Evolutionary conservation across 92 coral and sea anemone genomes (phyloP).

Genomic region (Phenganax marumi): DNA sequence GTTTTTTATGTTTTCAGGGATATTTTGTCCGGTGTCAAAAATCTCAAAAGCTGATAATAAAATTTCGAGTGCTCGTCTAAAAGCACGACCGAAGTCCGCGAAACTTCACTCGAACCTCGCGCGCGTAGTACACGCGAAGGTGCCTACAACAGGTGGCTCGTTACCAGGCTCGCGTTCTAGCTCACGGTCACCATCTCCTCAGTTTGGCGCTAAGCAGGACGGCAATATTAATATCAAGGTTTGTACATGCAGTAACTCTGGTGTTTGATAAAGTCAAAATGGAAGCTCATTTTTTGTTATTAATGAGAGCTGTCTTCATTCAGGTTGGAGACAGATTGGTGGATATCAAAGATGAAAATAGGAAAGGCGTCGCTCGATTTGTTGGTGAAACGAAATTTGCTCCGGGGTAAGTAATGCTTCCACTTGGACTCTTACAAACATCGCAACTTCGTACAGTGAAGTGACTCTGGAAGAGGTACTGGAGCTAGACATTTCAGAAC

Average conservation of each 20-base stretch:
- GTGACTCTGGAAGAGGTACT: too few relatives aligned
- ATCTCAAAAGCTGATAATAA: conserved; percentile 60
- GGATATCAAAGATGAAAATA: conserved; percentile 68
- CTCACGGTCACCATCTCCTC: conserved; percentile 72
- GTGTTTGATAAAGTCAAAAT: not conserved
- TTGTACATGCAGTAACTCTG: not conserved
- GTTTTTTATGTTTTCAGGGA: conserved; percentile 56
- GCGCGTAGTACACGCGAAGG: conserved; percentile 46
- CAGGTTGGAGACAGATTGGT: conserved; percentile 83
- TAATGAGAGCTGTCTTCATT: not conserved
- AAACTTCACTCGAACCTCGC: conserved; percentile 54
- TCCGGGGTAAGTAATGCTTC: conserved; percentile 64
- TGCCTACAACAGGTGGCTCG: conserved; percentile 64
- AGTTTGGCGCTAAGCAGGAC: conserved; percentile 26
- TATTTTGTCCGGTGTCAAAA: conserved; percentile 86
- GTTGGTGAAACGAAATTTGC: conserved; percentile 90
- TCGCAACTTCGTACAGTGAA: too few relatives aligned
- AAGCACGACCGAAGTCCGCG: conserved; percentile 75
- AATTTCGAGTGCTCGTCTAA: conserved; percentile 57
- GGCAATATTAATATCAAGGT: conserved; percentile 56
- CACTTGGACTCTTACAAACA: not conserved
- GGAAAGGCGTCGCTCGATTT: conserved; percentile 72
- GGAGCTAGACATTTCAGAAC: too few relatives aligned
- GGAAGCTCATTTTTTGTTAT: not conserved
- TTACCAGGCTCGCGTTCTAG: conserved; percentile 74